Evolutionary conservation across 2,797 vertebrate genomes (phyloP).

Genomic region (Sebastolobus altivelis): DNA sequence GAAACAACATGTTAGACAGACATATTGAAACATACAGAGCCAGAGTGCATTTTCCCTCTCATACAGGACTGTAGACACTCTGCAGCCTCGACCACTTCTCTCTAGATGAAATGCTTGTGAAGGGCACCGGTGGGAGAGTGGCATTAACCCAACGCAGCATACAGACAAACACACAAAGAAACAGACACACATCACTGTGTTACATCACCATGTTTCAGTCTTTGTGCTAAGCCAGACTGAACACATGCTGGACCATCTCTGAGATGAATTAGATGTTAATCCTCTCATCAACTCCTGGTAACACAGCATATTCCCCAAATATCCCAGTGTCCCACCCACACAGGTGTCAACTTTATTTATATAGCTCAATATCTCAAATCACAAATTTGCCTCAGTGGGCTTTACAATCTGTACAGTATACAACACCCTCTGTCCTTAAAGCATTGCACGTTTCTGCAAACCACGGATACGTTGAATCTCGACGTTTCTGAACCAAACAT

Average conservation of each 20-base stretch:
- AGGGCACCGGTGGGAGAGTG: background rate
- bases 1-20: slow-evolving; percentile 12
- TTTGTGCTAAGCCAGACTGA: background rate
- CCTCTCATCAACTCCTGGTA: background rate
- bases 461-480: too few relatives aligned
- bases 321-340: background rate
- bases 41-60: background rate
- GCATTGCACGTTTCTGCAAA: too few relatives aligned
- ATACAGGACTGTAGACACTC: background rate
- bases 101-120: background rate
- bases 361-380: background rate
- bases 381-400: background rate
- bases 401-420: too few relatives aligned
- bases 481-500: too few relatives aligned
- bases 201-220: background rate
- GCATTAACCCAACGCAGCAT: background rate
- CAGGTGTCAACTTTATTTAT: background rate
- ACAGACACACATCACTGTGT: background rate
- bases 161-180: background rate
- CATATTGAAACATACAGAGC: background rate
- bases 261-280: slow-evolving; percentile 4
- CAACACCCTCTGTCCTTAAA: background rate
- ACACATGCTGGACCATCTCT: background rate
- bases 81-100: background rate
- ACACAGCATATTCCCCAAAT: background rate